Percentiles rank a stretch among this genome's conserved stretches.
Conservation (phyloP, 1,140 invertebrate species). For the Orussus abietinus region DNA sequence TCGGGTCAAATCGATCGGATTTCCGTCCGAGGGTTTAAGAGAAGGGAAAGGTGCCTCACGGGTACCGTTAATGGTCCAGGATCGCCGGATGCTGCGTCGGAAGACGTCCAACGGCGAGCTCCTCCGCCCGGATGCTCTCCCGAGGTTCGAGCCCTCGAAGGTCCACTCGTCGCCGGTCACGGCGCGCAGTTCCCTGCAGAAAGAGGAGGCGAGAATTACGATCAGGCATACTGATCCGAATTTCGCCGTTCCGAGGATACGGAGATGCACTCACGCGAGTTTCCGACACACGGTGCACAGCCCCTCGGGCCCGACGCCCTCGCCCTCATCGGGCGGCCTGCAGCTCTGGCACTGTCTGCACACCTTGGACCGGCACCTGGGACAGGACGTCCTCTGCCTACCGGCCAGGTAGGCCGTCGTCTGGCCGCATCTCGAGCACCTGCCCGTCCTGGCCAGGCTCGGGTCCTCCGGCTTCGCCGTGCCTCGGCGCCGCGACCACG, state of each 20-base stretch:
- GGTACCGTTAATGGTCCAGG: conserved; percentile 71
- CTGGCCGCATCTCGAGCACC: conserved; percentile 67
- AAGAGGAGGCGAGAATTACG: conserved; percentile 9
- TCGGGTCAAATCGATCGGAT: no score
- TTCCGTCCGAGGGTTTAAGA: no score
- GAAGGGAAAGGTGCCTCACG: no score
- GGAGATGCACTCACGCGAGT: conserved; percentile 61
- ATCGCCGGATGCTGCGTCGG: conserved; percentile 62
- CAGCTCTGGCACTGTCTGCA: conserved; percentile 72
- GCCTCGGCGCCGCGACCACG: conserved; percentile 59
- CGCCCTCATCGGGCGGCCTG: conserved; percentile 30
- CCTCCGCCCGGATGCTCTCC: conserved; percentile 25
- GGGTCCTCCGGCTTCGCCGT: conserved; percentile 50
- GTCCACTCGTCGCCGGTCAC: conserved; percentile 71
- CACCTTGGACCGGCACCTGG: conserved; percentile 65
- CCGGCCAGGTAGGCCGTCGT: no score
- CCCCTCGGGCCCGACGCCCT: conserved; percentile 62
- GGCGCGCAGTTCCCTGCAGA: conserved; percentile 67
- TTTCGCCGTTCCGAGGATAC: conserved; percentile 3
- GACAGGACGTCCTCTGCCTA: conserved; percentile 68
- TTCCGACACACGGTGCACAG: conserved; percentile 72
- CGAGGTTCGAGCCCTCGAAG: conserved; percentile 50
- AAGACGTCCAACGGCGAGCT: conserved; percentile 61
- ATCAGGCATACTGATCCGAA: neutral
- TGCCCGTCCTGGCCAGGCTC: conserved; percentile 54